Percentiles rank a stretch among this genome's conserved stretches.
phyloP scores from a whole-genome alignment of 92 coral and sea anemone genomes.

The Actinostola sp. region DNA sequence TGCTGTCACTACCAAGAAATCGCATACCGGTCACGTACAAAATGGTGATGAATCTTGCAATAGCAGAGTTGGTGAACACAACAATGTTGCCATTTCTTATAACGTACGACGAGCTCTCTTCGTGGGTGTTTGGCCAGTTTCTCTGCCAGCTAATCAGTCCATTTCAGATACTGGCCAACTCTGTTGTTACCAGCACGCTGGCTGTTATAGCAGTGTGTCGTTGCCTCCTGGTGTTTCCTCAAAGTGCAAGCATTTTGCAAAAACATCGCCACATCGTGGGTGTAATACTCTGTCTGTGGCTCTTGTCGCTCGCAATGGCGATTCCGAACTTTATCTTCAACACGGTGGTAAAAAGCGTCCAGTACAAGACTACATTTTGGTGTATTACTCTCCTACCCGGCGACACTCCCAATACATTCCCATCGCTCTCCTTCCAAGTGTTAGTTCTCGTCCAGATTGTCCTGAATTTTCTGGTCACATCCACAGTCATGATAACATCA shows the following conservation, averaged over 20 bases:
- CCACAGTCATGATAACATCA: constrained; percentile 32
- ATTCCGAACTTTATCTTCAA: constrained; percentile 30
- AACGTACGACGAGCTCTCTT: not conserved
- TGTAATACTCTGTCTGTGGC: constrained; percentile 29
- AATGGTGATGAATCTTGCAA: constrained; percentile 56
- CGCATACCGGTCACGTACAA: constrained; percentile 44
- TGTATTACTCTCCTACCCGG: constrained; percentile 32
- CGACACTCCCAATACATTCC: constrained; percentile 9
- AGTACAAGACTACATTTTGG: not conserved
- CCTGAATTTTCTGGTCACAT: constrained; percentile 39
- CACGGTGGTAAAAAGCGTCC: not conserved
- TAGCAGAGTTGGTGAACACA: constrained; percentile 58
- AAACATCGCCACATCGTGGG: not conserved
- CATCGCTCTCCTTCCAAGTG: not conserved
- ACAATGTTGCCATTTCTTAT: constrained; percentile 41
- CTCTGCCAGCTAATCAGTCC: constrained; percentile 42
- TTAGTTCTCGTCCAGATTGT: not conserved
- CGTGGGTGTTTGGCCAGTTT: constrained; percentile 16
- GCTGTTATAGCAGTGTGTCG: constrained; percentile 59
- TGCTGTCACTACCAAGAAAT: constrained; percentile 15
- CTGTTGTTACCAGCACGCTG: constrained; percentile 37
- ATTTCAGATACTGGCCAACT: constrained; percentile 31
- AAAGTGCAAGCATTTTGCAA: not conserved
- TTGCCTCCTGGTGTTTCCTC: constrained; percentile 20
- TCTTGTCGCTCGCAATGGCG: constrained; percentile 21